Evolutionary conservation across 2,888 invertebrate species (phyloP).

Genomic region (Glaucopsyche alexis): DNA sequence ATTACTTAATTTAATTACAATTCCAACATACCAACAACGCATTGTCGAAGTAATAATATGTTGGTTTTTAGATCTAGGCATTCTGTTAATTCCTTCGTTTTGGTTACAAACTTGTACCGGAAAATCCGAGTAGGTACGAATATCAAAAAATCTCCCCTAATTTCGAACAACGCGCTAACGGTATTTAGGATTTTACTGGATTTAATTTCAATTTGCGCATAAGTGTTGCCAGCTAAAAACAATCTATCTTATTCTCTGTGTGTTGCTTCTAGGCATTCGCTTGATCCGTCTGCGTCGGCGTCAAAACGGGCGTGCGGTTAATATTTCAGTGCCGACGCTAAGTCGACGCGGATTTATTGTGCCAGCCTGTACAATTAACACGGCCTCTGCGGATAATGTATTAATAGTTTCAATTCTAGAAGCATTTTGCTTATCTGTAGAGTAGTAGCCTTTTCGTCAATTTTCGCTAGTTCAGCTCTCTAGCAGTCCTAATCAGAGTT

Average conservation of each 20-base stretch:
- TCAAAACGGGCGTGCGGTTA: slow-evolving; percentile 73
- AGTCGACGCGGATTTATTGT: slow-evolving; percentile 74
- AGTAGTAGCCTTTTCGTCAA: too few species aligned
- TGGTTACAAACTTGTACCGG: too few species aligned
- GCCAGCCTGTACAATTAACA: slow-evolving; percentile 71
- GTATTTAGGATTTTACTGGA: not conserved
- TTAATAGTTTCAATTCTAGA: slow-evolving; percentile 9
- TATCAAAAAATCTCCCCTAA: not conserved
- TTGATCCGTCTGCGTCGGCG: slow-evolving; percentile 64
- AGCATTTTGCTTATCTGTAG: not conserved
- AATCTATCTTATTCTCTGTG: slow-evolving; percentile 32
- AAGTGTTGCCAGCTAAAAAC: slow-evolving; percentile 46
- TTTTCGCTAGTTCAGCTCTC: too few species aligned
- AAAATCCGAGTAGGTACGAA: too few species aligned
- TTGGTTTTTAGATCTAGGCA: too few species aligned
- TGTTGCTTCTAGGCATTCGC: slow-evolving; percentile 45
- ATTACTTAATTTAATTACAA: too few species aligned
- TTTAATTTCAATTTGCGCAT: slow-evolving; percentile 39
- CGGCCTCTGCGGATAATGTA: slow-evolving; percentile 33
- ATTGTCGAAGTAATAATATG: too few species aligned
- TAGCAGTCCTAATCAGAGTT: too few species aligned
- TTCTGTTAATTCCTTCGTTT: too few species aligned
- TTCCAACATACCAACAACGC: too few species aligned
- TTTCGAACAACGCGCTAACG: not conserved
- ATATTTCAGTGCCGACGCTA: slow-evolving; percentile 74